Percentiles rank a stretch among this genome's conserved stretches.
Evolutionary conservation across 2,888 invertebrate genomes (phyloP).

Genomic region (Pegoplata infirma): DNA sequence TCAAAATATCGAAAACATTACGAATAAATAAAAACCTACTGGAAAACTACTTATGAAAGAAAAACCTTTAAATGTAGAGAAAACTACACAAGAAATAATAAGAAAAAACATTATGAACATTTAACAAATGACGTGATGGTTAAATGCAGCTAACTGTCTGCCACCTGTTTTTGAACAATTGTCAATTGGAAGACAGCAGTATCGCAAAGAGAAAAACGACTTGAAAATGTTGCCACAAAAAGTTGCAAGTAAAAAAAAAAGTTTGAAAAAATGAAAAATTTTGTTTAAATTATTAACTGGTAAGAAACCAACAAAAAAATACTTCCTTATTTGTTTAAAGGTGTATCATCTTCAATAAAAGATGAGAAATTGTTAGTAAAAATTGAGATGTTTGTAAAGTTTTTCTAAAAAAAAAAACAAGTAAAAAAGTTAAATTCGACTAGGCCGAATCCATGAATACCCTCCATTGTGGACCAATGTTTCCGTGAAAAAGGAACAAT

Average conservation of each 20-base stretch:
- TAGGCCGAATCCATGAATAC: no score
- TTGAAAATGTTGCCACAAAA: no score
- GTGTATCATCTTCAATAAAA: conserved; percentile 28
- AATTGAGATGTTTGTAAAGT: background rate
- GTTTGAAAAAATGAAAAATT: conserved; percentile 15
- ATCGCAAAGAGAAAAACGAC: conserved; percentile 1
- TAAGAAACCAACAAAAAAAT: conserved; percentile 6
- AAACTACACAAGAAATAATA: background rate
- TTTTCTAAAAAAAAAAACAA: no score
- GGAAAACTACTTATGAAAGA: conserved; percentile 1
- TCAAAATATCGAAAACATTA: conserved; percentile 11
- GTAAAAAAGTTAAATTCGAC: background rate
- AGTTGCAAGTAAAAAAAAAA: no score
- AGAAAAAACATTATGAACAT: conserved; percentile 5
- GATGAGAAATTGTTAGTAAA: no score
- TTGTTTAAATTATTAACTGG: conserved; percentile 25
- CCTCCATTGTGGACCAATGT: no score
- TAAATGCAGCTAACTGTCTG: conserved; percentile 54
- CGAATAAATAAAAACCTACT: background rate
- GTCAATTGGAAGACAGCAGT: conserved; percentile 16
- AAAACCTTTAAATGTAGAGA: conserved; percentile 30
- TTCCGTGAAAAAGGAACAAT: no score
- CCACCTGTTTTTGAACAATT: conserved; percentile 51
- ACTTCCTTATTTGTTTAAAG: conserved; percentile 57
- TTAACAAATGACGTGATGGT: conserved; percentile 49